Base-by-base conservation (phyloP, 2,797 vertebrate species). In the Schizothorax lantsangensis region DNA sequence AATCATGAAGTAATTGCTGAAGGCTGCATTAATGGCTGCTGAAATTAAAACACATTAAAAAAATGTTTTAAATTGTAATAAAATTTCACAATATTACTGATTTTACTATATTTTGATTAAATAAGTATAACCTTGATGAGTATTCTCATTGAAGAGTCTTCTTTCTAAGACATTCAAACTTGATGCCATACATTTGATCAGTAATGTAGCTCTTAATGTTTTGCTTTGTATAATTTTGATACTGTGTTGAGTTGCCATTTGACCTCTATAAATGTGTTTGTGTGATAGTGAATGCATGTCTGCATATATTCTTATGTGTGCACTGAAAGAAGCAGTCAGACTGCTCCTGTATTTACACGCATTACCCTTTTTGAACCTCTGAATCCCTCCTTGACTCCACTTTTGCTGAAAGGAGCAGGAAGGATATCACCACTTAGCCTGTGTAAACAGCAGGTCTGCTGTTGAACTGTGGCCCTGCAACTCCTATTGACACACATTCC, bases 341-440 rank as follows among this genome's bases (percentile, higher is more conserved):
- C 23, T 26, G 26, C 84, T 26, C 30, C 89, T 93, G 92, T 92
- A 91, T 93, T 93, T 93, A 90, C 93, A 88, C 87, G 84, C 71
- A 90, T 86, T 91, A 87, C 36, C 87, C 92, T 92, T 89, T 91
- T 92, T 93, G 93, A 93, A 92, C 92, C 83, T 88, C 89, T 90
- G 92, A 84, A 90, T 90, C 89, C 90, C 90, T 88, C 57, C 77
- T 62, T 87, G 83, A 79, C 88, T 89, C 80, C 81, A 88, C 79
- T 89, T 88, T 78, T 93, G 89, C 89, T 80, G 89, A 92, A 90
- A 90, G 85, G 84, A 89, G 91, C 69, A 90, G 89, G 87, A 89
- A 86, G 92, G 90, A 92, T 91, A 93, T 92, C 79, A 91, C 88
- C 93, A 92, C 93, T 94, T 94, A 92, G 89, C 89, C 90, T 93